phyloP scores from a whole-genome alignment of 2,797 vertebrate species.

The Gymnocypris eckloni region DNA sequence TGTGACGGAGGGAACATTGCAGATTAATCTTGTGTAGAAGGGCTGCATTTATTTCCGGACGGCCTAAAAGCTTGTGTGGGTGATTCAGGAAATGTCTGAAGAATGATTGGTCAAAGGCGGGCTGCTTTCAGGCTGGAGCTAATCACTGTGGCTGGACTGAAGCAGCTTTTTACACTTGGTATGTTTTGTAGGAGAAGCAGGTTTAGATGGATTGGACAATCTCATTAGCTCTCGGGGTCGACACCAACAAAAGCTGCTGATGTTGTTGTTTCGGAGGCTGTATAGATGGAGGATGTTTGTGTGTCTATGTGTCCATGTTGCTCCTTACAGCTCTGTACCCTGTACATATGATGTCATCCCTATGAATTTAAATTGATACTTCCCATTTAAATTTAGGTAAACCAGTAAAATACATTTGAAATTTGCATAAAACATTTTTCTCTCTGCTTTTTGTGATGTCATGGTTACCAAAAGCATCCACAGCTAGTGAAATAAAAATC shows the following conservation, averaged over 20 bases:
- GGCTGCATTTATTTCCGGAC: slow-evolving; percentile 19
- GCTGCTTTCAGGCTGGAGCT: slow-evolving; percentile 16
- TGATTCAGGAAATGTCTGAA: slow-evolving; percentile 48
- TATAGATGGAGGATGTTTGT: not conserved
- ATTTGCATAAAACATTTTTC: not conserved
- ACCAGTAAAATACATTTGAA: not conserved
- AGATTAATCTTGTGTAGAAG: not conserved
- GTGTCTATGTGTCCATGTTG: not conserved
- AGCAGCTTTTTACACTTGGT: slow-evolving; percentile 37
- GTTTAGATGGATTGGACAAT: slow-evolving; percentile 39
- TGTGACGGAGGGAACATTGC: not conserved
- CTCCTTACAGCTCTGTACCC: not conserved
- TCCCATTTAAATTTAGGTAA: not conserved
- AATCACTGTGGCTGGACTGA: slow-evolving; percentile 54
- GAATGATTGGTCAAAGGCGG: slow-evolving; percentile 41
- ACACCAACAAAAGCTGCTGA: slow-evolving; percentile 29
- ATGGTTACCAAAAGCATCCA: not conserved
- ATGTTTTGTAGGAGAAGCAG: slow-evolving; percentile 36
- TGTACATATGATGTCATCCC: not conserved
- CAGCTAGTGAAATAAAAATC: not conserved
- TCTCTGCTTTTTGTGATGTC: not conserved
- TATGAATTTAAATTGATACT: not conserved
- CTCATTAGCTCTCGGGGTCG: slow-evolving; percentile 32
- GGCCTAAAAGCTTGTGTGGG: slow-evolving; percentile 49
- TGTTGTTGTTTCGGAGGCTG: slow-evolving; percentile 15